These are phyloP conservation scores for Gymnocheta viridis DNA, from an alignment of 2,888 invertebrate species.

Conservation along the genomic window DNA sequence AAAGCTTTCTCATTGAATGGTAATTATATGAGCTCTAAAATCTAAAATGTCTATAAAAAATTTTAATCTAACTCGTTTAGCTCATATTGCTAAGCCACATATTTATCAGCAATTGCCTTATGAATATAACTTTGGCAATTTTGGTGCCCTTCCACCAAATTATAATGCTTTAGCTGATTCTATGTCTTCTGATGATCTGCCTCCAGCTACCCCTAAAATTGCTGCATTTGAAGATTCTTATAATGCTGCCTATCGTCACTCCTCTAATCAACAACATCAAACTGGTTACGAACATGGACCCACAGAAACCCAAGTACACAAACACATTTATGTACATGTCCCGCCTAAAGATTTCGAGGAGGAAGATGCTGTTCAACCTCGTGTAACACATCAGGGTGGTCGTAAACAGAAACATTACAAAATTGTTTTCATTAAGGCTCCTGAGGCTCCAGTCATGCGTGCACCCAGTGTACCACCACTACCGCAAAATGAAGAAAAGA, in stretches of 20 bases:
- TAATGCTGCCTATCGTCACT: conserved; percentile 77
- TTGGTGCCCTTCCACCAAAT: conserved; percentile 69
- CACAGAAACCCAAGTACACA: conserved; percentile 77
- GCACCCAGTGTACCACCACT: conserved; percentile 90
- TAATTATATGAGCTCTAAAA: conserved; percentile 72
- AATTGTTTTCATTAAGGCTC: conserved; percentile 95
- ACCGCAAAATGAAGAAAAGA: conserved; percentile 92
- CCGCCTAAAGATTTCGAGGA: conserved; percentile 80
- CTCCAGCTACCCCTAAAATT: neutral
- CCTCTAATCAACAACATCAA: conserved; percentile 72
- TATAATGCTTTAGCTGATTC: conserved; percentile 66
- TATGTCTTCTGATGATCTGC: neutral
- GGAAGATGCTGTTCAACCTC: conserved; percentile 77
- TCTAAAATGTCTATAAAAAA: no score
- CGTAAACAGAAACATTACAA: conserved; percentile 94
- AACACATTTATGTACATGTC: conserved; percentile 81
- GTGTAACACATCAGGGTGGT: conserved; percentile 78
- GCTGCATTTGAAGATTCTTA: conserved; percentile 75
- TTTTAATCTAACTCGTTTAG: conserved; percentile 54
- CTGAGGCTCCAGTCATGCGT: conserved; percentile 89
- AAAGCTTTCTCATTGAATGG: conserved; percentile 82
- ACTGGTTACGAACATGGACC: conserved; percentile 76
- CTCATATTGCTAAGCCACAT: conserved; percentile 73
- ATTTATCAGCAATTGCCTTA: conserved; percentile 77
- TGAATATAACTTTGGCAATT: conserved; percentile 75